Evolutionary conservation across 2,797 vertebrate genomes (phyloP).

Genomic region (Prionace glauca): DNA sequence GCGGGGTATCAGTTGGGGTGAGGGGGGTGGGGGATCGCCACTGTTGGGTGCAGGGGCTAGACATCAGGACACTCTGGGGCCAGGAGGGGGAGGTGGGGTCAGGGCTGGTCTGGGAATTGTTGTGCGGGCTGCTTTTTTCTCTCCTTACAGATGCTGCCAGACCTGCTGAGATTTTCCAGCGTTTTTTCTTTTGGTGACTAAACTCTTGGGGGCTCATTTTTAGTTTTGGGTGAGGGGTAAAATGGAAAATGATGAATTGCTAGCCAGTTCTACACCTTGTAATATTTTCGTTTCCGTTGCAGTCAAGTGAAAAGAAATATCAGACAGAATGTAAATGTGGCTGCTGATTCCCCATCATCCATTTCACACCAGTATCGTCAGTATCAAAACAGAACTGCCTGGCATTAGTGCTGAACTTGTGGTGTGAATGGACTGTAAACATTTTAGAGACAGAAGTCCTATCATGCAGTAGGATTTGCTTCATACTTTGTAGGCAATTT

Average conservation of each 20-base stretch:
- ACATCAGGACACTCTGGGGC: too few relatives aligned
- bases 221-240: neutral
- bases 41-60: too few relatives aligned
- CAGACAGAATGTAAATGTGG: neutral
- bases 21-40: too few relatives aligned
- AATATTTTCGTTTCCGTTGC: neutral
- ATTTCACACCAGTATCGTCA: neutral
- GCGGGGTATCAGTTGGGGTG: too few relatives aligned
- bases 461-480: too few relatives aligned
- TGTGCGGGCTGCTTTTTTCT: too few relatives aligned
- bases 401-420: neutral
- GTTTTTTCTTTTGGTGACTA: too few relatives aligned
- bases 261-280: neutral
- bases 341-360: neutral
- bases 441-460: too few relatives aligned
- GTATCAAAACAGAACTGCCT: neutral
- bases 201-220: neutral
- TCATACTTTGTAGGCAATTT: neutral
- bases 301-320: neutral
- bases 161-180: too few relatives aligned
- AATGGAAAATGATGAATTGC: neutral
- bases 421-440: neutral
- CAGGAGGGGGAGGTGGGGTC: too few relatives aligned
- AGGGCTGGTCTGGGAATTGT: too few relatives aligned
- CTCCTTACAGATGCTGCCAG: too few relatives aligned